A percentile compares a stretch with the other conserved stretches of the same genome.
These are phyloP conservation scores for Halichoerus grypus DNA, from an alignment of 2,113 vertebrate species.

Conservation along the genomic window DNA sequence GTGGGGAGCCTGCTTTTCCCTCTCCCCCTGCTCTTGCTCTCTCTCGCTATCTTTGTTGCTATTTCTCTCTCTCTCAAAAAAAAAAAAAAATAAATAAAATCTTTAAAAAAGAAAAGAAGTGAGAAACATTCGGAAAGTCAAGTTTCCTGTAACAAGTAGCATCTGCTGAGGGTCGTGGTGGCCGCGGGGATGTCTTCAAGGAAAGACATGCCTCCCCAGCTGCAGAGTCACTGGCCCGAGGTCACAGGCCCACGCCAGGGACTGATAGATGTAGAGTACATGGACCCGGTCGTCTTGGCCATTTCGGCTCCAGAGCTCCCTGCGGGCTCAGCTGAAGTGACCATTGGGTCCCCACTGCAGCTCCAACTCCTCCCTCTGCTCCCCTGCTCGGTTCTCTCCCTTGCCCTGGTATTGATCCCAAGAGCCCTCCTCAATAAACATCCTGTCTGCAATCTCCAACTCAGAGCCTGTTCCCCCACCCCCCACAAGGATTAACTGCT, in stretches of 20 bases:
- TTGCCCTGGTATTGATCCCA: not conserved
- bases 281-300: no score
- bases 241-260: not conserved
- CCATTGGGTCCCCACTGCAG: accelerated
- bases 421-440: not conserved
- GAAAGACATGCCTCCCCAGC: not conserved
- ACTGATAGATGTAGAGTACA: accelerated
- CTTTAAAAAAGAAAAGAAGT: not conserved
- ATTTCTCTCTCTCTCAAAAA: no score
- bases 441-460: not conserved
- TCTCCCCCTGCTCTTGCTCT: no score
- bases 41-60: no score
- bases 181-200: accelerated
- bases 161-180: not conserved
- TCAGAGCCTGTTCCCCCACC: not conserved
- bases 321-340: not conserved
- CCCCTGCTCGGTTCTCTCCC: not conserved
- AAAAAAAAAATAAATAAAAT: no score
- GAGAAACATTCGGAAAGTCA: not conserved
- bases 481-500: not conserved
- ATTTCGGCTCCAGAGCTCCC: not conserved
- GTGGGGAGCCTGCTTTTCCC: no score
- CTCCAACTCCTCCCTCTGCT: not conserved
- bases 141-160: not conserved
- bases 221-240: not conserved